Evolutionary conservation across 2,888 invertebrate genomes (phyloP).

Genomic region (Limnephilus marmoratus): DNA sequence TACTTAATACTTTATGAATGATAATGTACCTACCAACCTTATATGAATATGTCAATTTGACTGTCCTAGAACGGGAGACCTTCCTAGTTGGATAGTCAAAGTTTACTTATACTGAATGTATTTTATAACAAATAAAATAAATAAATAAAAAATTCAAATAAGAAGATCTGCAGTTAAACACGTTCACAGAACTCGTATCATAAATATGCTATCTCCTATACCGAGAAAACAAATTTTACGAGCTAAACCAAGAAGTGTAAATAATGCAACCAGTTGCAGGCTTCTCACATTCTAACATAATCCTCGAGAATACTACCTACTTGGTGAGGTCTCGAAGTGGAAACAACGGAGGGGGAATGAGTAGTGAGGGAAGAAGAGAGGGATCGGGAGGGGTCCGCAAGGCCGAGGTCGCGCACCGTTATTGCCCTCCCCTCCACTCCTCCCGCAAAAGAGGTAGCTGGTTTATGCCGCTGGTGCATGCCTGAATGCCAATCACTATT

Average conservation of each 20-base stretch:
- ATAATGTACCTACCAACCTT: too few relatives aligned
- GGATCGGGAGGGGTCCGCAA: slow-evolving; percentile 24
- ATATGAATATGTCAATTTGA: too few relatives aligned
- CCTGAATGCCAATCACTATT: not conserved
- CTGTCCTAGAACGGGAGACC: too few relatives aligned
- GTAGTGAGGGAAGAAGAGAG: not conserved
- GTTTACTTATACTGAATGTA: too few relatives aligned
- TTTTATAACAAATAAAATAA: too few relatives aligned
- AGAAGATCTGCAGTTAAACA: not conserved
- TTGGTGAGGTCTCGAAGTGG: not conserved
- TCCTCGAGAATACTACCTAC: not conserved
- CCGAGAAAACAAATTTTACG: not conserved
- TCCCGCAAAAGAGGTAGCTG: not conserved
- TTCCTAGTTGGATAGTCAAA: too few relatives aligned
- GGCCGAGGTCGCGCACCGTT: slow-evolving; percentile 43
- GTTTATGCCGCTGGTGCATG: not conserved
- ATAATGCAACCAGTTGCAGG: slow-evolving; percentile 15
- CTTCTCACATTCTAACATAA: not conserved
- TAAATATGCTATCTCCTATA: not conserved
- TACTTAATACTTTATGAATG: too few relatives aligned
- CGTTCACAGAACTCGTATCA: not conserved
- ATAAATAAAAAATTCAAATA: too few relatives aligned
- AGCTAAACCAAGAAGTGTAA: not conserved
- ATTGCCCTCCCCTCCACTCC: slow-evolving; percentile 16
- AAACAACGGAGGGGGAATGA: not conserved